Evolutionary conservation across 2,888 invertebrate species (phyloP), one percentile per base, ranked within the genome.

Genomic region (Falcaria lacertinaria): DNA sequence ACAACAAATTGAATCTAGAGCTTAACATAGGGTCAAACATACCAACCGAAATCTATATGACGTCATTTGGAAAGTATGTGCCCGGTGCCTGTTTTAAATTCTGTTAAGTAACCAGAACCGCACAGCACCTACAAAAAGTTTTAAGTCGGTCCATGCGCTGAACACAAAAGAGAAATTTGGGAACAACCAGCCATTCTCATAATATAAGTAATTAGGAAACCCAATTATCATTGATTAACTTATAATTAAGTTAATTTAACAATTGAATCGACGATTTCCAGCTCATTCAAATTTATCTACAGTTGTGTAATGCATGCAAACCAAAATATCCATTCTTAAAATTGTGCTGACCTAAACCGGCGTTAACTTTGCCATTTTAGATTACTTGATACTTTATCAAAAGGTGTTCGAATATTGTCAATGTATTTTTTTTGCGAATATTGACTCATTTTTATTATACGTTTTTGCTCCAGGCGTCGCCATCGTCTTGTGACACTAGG

Each of bases 51-150:
- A 74, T 76, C 71, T 56, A 48, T 62, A 67, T 86, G 85, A 87
- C 84, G 85, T 80, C 77, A 82, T 75, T 74, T 74, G 71, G 79
- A 83, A 87, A 84, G 83, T 78, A 85, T 82, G 79, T 59, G 70
- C 65, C 36, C 37, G 22, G 2, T 37, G 37, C 22, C 74, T 79
- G 75, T 70, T 80, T 77, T 63, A 70, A 72, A 82, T 78, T 78
- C 77, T 69, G 75, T 70, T 78, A 73, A 56, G 67, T 70, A 69
- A 72, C 61, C 54, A 64, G 19, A 19, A 19, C 19, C 19, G 6
- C 19, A 19, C 19, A 48, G 48, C 47, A 43, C 43, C 49, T 48
- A 42, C 46, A 48, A 62, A 61, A 59, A 15, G 46, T 50, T 57
- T 63, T 42, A 54, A 64, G 62, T 36, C 44, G 41, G 28, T n/a